Percentiles rank a stretch among this genome's conserved stretches.
phyloP scores from a whole-genome alignment of 2,113 vertebrate genomes.

The Aleadryas rufinucha region DNA sequence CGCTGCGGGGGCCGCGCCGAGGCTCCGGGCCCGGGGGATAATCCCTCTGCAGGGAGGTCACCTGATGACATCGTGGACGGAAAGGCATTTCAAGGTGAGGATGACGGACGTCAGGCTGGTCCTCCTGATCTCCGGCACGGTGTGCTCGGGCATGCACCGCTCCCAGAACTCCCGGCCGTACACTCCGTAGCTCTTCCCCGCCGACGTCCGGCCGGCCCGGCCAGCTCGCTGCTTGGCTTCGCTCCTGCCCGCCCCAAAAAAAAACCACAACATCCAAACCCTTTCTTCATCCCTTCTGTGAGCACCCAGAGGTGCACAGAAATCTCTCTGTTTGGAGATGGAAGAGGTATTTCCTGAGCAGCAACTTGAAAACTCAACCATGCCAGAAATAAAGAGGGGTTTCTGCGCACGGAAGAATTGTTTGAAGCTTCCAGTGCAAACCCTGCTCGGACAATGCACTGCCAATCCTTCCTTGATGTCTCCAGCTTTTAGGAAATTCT shows the following conservation, averaged over 20 bases:
- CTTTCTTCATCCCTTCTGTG: not conserved
- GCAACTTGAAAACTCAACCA: not conserved
- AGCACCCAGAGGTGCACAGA: not conserved
- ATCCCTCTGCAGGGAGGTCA: conserved; percentile 45
- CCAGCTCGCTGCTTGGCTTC: conserved; percentile 91
- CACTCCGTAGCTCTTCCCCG: conserved; percentile 88
- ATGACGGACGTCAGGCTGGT: conserved; percentile 90
- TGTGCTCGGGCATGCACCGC: conserved; percentile 91
- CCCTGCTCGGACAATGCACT: not conserved
- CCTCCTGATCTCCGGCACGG: conserved; percentile 92
- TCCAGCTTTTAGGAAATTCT: not conserved
- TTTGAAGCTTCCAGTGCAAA: not conserved
- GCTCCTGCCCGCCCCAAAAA: conserved; percentile 70
- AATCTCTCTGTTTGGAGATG: not conserved
- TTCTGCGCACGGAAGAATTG: not conserved
- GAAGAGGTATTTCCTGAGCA: not conserved
- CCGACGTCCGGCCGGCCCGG: conserved; percentile 87
- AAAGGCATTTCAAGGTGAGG: conserved; percentile 93
- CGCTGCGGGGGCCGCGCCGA: not conserved
- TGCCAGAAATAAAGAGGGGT: not conserved
- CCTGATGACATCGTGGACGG: conserved; percentile 94
- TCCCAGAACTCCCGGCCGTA: conserved; percentile 93
- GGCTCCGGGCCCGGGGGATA: not conserved
- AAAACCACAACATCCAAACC: not conserved
- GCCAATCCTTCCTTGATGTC: not conserved